phyloP scores from a whole-genome alignment of 2,113 vertebrate genomes.

The Papio anubis region DNA sequence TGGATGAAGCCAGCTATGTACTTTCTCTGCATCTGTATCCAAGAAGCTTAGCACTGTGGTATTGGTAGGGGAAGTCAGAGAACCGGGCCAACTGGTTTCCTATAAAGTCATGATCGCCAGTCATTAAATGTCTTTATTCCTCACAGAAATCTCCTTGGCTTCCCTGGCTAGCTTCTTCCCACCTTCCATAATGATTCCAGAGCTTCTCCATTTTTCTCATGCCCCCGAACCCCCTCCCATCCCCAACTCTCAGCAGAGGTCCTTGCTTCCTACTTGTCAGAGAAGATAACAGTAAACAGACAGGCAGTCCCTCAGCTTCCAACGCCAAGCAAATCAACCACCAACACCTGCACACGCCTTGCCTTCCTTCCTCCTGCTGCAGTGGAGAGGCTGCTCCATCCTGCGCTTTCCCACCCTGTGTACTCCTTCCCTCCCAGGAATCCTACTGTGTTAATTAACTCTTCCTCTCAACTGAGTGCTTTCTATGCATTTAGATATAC shows the following conservation, averaged over 20 bases:
- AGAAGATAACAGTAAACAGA: not conserved
- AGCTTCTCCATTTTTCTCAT: not conserved
- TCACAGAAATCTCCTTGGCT: not conserved
- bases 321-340: not conserved
- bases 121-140: not conserved
- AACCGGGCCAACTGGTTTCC: not conserved
- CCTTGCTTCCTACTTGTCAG: not conserved
- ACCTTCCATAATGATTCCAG: not conserved
- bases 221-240: not conserved
- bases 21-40: not conserved
- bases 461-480: not conserved
- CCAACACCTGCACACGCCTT: rapidly evolving
- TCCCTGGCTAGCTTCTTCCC: not conserved
- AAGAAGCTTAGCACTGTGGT: not conserved
- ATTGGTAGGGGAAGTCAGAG: not conserved
- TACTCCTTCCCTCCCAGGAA: not conserved
- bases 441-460: no score
- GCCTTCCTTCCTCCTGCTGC: not conserved
- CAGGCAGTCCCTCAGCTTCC: not conserved
- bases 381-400: no score
- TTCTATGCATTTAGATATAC: not conserved
- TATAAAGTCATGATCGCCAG: not conserved
- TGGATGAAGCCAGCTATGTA: not conserved
- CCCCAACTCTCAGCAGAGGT: not conserved
- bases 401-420: no score